Evolutionary conservation across 2,888 invertebrate species (phyloP).

Genomic region (Philereme transversata): DNA sequence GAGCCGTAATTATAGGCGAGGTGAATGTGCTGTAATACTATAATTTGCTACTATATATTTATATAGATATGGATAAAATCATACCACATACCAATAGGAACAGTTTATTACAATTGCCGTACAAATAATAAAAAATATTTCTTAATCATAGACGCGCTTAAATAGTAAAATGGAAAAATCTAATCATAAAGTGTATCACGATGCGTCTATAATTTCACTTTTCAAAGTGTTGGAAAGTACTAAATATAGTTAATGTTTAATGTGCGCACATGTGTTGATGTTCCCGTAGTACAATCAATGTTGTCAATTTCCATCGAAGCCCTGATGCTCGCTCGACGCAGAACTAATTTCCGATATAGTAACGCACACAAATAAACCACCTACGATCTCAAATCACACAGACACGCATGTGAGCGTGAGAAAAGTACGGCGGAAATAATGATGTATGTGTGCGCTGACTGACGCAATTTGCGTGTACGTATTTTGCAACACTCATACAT

Average conservation of each 20-base stretch:
- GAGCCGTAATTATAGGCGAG: constrained; percentile 73
- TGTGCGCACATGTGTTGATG: constrained; percentile 67
- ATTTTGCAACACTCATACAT: constrained; percentile 56
- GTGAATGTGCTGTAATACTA: constrained; percentile 69
- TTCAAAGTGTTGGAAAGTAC: constrained; percentile 53
- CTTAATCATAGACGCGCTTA: constrained; percentile 46
- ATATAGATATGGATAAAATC: constrained; percentile 1
- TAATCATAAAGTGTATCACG: constrained; percentile 57
- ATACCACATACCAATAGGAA: constrained; percentile 9
- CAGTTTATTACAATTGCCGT: constrained; percentile 1
- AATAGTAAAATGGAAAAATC: constrained; percentile 48
- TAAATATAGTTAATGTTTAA: constrained; percentile 66
- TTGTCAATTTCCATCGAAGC: constrained; percentile 75
- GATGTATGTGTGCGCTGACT: constrained; percentile 58
- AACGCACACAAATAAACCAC: constrained; percentile 61
- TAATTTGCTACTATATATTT: constrained; percentile 63
- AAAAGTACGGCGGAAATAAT: constrained; percentile 76
- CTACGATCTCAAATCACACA: constrained; percentile 69
- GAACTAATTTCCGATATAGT: constrained; percentile 79
- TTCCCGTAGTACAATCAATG: constrained; percentile 72
- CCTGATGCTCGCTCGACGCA: constrained; percentile 65
- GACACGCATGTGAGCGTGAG: constrained; percentile 77
- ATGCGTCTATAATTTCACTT: constrained; percentile 63
- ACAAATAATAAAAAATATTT: constrained; percentile 7
- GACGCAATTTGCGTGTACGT: constrained; percentile 57